phyloP scores from a whole-genome alignment of 1,140 invertebrate species.

The Pseudomyrmex cubaensis region DNA sequence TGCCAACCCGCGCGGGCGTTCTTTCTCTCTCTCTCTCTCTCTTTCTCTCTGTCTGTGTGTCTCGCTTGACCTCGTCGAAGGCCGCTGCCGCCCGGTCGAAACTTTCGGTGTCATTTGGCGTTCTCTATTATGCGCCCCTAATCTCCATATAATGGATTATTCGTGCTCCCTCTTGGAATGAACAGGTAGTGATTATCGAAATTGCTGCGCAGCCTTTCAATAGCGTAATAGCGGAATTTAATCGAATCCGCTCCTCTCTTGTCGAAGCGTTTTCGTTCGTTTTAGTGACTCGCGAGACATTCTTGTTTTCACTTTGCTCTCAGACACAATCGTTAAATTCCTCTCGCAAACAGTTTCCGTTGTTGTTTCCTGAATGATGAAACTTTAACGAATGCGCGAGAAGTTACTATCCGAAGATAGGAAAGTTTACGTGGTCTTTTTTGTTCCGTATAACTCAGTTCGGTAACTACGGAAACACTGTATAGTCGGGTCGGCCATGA shows the following conservation, averaged over 20 bases:
- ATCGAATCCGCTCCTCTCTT: too few relatives aligned
- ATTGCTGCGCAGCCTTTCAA: too few relatives aligned
- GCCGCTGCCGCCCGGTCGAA: not conserved
- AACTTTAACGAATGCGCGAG: constrained; percentile 18
- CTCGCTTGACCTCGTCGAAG: constrained; percentile 51
- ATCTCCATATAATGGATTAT: not conserved
- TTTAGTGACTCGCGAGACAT: too few relatives aligned
- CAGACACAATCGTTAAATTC: constrained; percentile 11
- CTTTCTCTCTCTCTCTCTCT: too few relatives aligned
- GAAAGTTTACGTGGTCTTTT: not conserved
- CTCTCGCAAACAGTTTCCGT: constrained; percentile 24
- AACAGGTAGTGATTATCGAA: not conserved
- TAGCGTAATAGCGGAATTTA: too few relatives aligned
- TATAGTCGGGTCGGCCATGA: constrained; percentile 21
- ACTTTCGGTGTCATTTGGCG: constrained; percentile 11
- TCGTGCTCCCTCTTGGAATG: not conserved
- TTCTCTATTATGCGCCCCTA: not conserved
- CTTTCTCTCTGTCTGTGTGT: too few relatives aligned
- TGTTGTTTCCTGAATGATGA: constrained; percentile 3
- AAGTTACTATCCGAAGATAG: constrained; percentile 25
- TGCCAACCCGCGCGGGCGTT: constrained; percentile 1
- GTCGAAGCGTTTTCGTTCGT: too few relatives aligned
- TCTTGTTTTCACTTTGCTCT: too few relatives aligned
- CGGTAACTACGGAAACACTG: constrained; percentile 25
- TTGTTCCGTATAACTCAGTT: not conserved